These are phyloP conservation scores for Agapornis canus DNA, from an alignment of 2,797 vertebrate genomes.

Conservation along the genomic window DNA sequence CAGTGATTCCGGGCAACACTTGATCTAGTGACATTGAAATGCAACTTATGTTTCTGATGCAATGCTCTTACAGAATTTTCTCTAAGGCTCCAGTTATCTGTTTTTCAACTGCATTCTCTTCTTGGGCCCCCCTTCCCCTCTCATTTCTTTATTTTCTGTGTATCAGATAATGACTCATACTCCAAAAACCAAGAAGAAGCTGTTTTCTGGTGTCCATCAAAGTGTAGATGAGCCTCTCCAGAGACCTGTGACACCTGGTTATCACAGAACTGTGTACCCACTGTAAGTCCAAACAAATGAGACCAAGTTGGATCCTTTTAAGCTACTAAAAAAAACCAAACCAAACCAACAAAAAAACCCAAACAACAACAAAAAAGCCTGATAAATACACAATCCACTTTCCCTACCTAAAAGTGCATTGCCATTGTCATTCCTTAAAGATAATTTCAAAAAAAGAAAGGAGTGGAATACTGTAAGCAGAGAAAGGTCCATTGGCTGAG, in stretches of 20 bases:
- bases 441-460: background rate
- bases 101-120: background rate
- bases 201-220: slow-evolving; percentile 60
- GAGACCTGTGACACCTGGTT: slow-evolving; percentile 88
- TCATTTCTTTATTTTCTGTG: background rate
- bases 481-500: background rate
- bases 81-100: background rate
- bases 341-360: background rate
- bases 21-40: background rate
- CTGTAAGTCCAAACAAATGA: slow-evolving; percentile 70
- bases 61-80: background rate
- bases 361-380: background rate
- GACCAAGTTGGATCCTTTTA: background rate
- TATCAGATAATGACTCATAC: slow-evolving; percentile 94
- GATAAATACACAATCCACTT: slow-evolving; percentile 30
- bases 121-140: background rate
- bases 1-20: background rate
- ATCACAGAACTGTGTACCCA: slow-evolving; percentile 74
- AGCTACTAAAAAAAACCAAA: background rate
- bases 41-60: background rate
- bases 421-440: background rate
- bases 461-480: background rate
- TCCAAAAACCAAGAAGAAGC: slow-evolving; percentile 82
- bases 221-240: slow-evolving; percentile 86
- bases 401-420: background rate